These are phyloP conservation scores for Ophion obscuratus DNA, from an alignment of 2,888 invertebrate species.

Conservation along the genomic window DNA sequence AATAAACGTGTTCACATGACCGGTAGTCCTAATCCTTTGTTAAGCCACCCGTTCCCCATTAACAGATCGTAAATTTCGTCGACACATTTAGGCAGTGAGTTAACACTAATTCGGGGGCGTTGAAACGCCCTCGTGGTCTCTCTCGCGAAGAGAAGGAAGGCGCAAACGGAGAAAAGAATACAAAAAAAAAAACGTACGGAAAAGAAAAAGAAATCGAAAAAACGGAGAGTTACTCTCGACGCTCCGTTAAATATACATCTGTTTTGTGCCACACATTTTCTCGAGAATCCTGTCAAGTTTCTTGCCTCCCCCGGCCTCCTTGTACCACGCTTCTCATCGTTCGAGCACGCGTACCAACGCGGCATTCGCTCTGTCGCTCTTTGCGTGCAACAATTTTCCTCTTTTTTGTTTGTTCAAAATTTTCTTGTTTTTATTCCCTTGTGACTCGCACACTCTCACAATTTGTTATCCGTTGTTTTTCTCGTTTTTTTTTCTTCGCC, in stretches of 20 bases:
- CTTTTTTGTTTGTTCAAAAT: background rate
- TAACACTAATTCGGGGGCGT: conserved; percentile 82
- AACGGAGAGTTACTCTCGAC: conserved; percentile 67
- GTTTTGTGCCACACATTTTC: conserved; percentile 74
- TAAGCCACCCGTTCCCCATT: conserved; percentile 68
- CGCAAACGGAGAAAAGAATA: conserved; percentile 22
- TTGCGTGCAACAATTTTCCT: conserved; percentile 45
- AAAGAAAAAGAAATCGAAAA: conserved; percentile 28
- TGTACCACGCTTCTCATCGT: conserved; percentile 29
- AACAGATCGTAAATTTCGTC: conserved; percentile 78
- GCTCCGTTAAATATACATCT: conserved; percentile 76
- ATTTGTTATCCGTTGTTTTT: conserved; percentile 44
- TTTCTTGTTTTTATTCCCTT: conserved; percentile 1
- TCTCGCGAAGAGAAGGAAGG: conserved; percentile 59
- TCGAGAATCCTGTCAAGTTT: conserved; percentile 67
- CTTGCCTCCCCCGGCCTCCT: conserved; percentile 41
- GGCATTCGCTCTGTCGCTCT: conserved; percentile 44
- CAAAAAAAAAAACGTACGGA: conserved; percentile 17
- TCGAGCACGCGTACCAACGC: conserved; percentile 17
- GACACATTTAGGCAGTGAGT: conserved; percentile 77
- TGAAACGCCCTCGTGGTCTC: conserved; percentile 69
- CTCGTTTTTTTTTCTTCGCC: background rate
- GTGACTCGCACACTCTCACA: conserved; percentile 15
- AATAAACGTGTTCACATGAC: conserved; percentile 27
- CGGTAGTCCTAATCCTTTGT: conserved; percentile 64